Percentiles rank a stretch among this genome's conserved stretches.
Evolutionary conservation across 2,888 invertebrate species (phyloP).

Genomic region (Coelinius sp.): DNA sequence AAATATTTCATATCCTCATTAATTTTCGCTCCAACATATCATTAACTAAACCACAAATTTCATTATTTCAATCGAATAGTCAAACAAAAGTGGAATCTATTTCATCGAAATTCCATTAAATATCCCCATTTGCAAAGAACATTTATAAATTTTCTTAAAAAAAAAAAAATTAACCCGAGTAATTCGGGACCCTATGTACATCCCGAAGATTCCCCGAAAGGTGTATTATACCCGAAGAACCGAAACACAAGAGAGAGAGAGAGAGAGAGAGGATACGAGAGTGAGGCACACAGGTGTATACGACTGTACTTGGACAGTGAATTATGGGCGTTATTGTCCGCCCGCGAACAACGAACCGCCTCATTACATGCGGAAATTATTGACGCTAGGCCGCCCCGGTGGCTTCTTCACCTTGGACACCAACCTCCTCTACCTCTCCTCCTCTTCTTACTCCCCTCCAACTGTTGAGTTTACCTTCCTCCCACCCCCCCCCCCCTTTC

Average conservation of each 20-base stretch:
- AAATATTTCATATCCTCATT: neutral
- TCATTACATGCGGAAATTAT: conserved; percentile 62
- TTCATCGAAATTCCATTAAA: too few species aligned
- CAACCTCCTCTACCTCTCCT: neutral
- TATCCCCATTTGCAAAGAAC: too few species aligned
- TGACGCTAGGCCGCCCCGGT: conserved; percentile 48
- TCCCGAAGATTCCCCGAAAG: neutral
- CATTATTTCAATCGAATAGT: too few species aligned
- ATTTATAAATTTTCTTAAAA: neutral
- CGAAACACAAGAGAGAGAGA: neutral
- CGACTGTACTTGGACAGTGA: conserved; percentile 50
- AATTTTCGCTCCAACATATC: neutral
- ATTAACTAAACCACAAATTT: neutral
- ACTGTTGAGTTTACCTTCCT: too few species aligned
- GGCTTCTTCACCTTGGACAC: conserved; percentile 39
- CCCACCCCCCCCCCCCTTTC: neutral
- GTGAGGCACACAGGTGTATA: conserved; percentile 25
- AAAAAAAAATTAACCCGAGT: neutral
- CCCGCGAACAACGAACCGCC: conserved; percentile 60
- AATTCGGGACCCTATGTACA: neutral
- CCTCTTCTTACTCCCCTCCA: neutral
- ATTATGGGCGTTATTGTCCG: conserved; percentile 63
- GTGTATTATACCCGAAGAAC: neutral
- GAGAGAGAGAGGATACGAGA: conserved; percentile 24
- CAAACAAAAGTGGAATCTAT: too few species aligned